Evolutionary conservation across 2,113 vertebrate genomes (phyloP), one percentile per base, ranked within the genome.

Genomic region (Meleagris gallopavo): DNA sequence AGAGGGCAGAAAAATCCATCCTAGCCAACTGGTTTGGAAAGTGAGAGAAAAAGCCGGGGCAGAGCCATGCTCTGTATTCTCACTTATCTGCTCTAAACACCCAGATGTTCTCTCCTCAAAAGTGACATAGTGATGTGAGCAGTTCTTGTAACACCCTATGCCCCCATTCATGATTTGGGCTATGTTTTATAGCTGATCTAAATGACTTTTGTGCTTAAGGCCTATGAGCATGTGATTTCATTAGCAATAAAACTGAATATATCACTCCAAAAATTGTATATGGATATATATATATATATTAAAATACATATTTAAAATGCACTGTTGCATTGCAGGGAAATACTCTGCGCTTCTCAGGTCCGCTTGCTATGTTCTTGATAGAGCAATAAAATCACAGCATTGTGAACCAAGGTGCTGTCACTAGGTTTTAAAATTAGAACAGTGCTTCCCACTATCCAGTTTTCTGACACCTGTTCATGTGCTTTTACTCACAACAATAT

Each of bases 281-380:
- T 72, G 3, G 43, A 4, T 57, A 57, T 30, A 19, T 5, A 40
- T 12, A 40, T 40, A 16, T 29, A 6, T 17, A 43, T 32, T 7
- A 8, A 12, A 7, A 48, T 19, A 13, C 0, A 22, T 11, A 32
- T 46, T 0, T 36, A 2, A 48, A 3, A 11, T 32, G 57, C 25
- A 4, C 32, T 14, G 22, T 11, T 79, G 34, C 20, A 25, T 32
- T 60, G 30, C 34, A 83, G 22, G 2, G 8, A 60, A 75, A 48
- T 85, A 60, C 20, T 48, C 57, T 38, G 3, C 40, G n/a, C 24
- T 69, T 70, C 34, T 78, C 27, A 24, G 27, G 32, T 82, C 17
- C n/a, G 17, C 46, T 64, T 77, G 58, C 48, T 60, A 77, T 1
- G 10, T 8, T 77, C 72, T 9, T 46, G 7, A 58, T 48, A 55